These are phyloP conservation scores for Andrena fulva DNA, from an alignment of 2,888 invertebrate genomes.

Conservation along the genomic window DNA sequence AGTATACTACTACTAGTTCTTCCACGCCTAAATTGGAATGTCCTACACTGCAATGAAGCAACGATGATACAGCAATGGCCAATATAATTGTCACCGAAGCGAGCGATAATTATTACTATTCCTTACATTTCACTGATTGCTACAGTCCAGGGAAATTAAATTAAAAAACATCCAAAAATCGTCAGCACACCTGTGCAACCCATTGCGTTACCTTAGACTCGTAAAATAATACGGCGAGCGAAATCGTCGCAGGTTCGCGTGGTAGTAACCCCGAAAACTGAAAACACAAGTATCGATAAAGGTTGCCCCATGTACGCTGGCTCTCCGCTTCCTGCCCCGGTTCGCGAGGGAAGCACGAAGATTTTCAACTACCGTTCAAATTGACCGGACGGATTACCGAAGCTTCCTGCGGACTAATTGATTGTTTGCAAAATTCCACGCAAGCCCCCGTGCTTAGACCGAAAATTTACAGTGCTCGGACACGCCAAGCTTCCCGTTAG, in stretches of 20 bases:
- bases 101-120: too few relatives aligned
- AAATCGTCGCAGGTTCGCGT: not conserved
- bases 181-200: too few relatives aligned
- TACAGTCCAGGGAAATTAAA: too few relatives aligned
- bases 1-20: too few relatives aligned
- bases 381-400: slow-evolving; percentile 77
- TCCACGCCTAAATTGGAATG: too few relatives aligned
- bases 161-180: too few relatives aligned
- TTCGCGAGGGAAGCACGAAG: slow-evolving; percentile 63
- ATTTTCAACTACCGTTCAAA: slow-evolving; percentile 67
- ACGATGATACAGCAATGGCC: too few relatives aligned
- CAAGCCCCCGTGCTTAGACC: slow-evolving; percentile 49
- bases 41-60: too few relatives aligned
- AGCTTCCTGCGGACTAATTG: slow-evolving; percentile 79
- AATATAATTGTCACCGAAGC: too few relatives aligned
- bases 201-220: too few relatives aligned
- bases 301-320: slow-evolving; percentile 38
- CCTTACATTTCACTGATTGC: too few relatives aligned
- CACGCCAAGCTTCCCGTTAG: slow-evolving; percentile 70
- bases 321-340: slow-evolving; percentile 44
- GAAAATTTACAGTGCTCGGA: slow-evolving; percentile 70
- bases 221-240: too few relatives aligned
- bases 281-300: slow-evolving; percentile 47
- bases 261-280: slow-evolving; percentile 48
- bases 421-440: slow-evolving; percentile 81